A percentile compares a stretch with the other conserved stretches of the same genome.
Conservation (phyloP, 2,888 invertebrate genomes). For the Hybos culiciformis region DNA sequence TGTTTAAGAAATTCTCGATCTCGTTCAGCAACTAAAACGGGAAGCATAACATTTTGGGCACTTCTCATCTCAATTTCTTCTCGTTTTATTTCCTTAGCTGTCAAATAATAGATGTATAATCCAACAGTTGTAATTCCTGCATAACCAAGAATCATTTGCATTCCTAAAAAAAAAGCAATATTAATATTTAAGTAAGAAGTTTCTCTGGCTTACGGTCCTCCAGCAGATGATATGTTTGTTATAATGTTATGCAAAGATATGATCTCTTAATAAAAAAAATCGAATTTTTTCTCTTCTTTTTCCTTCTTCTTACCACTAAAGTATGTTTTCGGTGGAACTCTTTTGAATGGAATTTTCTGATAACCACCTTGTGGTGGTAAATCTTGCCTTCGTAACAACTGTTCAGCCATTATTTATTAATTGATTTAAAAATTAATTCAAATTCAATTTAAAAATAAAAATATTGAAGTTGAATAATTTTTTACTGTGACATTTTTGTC, state of each 20-base stretch:
- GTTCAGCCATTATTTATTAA: conserved; percentile 19
- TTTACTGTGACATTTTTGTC: no score
- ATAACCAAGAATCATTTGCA: conserved; percentile 47
- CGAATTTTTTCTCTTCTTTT: background rate
- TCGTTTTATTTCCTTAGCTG: conserved; percentile 38
- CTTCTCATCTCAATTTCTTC: conserved; percentile 63
- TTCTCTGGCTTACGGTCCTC: background rate
- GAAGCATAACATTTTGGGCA: conserved; percentile 58
- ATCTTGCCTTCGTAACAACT: conserved; percentile 54
- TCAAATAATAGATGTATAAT: conserved; percentile 44
- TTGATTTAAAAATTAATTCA: no score
- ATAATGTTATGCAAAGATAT: background rate
- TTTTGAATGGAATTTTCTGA: conserved; percentile 53
- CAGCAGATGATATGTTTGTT: background rate
- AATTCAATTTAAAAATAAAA: no score
- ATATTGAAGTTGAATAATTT: no score
- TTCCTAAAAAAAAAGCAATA: conserved; percentile 41
- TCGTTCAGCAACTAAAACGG: conserved; percentile 67
- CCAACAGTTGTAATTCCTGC: conserved; percentile 43
- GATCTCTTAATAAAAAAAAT: background rate
- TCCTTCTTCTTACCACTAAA: conserved; percentile 46
- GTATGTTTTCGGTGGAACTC: conserved; percentile 57
- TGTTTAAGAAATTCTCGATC: conserved; percentile 76
- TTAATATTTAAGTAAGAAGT: background rate
- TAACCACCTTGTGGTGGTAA: conserved; percentile 91